Evolutionary conservation across 2,797 vertebrate species (phyloP).

Genomic region (Dicrostonyx torquatus): DNA sequence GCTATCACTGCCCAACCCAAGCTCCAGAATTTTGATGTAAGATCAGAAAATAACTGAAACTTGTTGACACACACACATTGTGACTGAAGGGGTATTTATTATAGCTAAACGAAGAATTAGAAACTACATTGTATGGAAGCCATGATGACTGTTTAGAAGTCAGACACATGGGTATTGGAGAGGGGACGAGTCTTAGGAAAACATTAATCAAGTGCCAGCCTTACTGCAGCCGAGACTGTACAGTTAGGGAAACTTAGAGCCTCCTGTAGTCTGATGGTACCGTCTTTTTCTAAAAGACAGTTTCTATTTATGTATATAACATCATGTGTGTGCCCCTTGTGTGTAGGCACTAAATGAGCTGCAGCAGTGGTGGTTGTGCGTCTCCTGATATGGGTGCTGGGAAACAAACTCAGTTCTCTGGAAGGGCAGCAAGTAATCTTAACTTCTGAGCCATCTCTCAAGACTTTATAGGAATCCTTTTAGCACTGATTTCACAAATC

Average conservation of each 20-base stretch:
- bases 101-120: background rate
- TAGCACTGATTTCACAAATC: slow-evolving; percentile 25
- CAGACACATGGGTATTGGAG: background rate
- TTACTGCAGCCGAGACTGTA: background rate
- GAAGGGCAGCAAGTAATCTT: background rate
- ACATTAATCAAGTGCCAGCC: background rate
- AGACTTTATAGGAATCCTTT: background rate
- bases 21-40: background rate
- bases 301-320: background rate
- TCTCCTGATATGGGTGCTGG: background rate
- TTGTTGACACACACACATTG: background rate
- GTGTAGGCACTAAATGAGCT: background rate
- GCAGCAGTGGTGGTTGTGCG: no score
- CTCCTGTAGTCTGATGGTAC: background rate
- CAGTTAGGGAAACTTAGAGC: background rate
- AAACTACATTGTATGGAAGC: slow-evolving; percentile 8
- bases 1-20: background rate
- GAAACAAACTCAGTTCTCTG: background rate
- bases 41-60: slow-evolving; percentile 39
- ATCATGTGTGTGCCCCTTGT: background rate
- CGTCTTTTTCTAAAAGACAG: background rate
- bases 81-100: background rate
- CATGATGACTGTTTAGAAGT: background rate
- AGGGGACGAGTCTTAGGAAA: background rate
- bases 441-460: background rate